Evolutionary conservation across 1,140 invertebrate genomes (phyloP).

Genomic region (Brachionus manjavacas): DNA sequence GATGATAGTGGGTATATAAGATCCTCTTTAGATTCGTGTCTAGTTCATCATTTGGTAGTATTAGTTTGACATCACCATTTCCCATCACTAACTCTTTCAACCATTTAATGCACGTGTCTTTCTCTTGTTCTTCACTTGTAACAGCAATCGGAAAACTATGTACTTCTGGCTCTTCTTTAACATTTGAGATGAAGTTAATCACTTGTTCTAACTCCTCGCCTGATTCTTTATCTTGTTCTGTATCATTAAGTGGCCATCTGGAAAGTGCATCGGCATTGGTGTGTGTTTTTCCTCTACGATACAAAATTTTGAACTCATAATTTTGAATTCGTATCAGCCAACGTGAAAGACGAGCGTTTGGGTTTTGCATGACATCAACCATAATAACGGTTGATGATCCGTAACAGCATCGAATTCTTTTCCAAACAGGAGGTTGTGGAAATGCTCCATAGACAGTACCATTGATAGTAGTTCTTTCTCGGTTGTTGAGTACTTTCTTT

Average conservation of each 20-base stretch:
- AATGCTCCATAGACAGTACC: conserved; percentile 54
- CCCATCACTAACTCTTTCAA: not conserved
- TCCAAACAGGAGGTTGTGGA: conserved; percentile 56
- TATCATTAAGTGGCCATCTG: not conserved
- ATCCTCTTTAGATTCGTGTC: not conserved
- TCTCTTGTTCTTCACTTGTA: not conserved
- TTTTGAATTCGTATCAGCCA: not conserved
- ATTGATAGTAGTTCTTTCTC: conserved; percentile 53
- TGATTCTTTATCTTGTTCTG: not conserved
- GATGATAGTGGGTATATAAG: not conserved
- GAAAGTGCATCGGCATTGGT: conserved; percentile 44
- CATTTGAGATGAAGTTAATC: not conserved
- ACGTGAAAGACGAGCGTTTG: not conserved
- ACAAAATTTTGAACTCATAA: not conserved
- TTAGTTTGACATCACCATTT: not conserved
- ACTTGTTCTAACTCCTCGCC: not conserved
- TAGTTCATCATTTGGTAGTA: not conserved
- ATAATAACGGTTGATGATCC: conserved; percentile 58
- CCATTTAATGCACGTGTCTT: not conserved
- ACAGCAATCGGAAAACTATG: not conserved
- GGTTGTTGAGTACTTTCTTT: conserved; percentile 47
- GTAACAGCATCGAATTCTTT: conserved; percentile 57
- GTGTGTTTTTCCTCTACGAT: not conserved
- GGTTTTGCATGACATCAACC: conserved; percentile 47
- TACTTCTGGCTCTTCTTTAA: not conserved